phyloP scores from a whole-genome alignment of 2,797 vertebrate genomes.

The Glossophaga mutica region DNA sequence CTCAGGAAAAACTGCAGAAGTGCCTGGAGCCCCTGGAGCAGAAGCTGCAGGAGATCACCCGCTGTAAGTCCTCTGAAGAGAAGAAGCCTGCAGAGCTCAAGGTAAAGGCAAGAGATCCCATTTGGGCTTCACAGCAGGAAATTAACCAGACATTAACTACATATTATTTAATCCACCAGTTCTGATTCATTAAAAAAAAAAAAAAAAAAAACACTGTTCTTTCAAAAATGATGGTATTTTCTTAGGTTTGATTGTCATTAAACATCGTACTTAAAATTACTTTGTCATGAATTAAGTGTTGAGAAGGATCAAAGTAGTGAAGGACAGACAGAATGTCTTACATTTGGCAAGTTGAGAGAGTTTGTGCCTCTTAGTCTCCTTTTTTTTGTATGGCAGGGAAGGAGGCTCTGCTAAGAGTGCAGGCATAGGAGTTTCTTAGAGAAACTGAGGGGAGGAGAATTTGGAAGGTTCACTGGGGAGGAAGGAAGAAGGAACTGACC shows the following conservation, averaged over 20 bases:
- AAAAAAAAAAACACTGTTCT: background rate
- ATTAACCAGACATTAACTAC: background rate
- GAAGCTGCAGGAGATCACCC: slow-evolving; percentile 87
- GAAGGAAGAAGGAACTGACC: background rate
- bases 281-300: slow-evolving; percentile 19
- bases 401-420: background rate
- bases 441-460: background rate
- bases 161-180: background rate
- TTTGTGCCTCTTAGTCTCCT: background rate
- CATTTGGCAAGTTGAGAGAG: background rate
- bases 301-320: background rate
- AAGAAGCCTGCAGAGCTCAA: slow-evolving; percentile 92
- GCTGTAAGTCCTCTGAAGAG: slow-evolving; percentile 88
- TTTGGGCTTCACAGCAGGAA: background rate
- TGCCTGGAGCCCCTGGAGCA: slow-evolving; percentile 88
- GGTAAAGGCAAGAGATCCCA: slow-evolving; percentile 75
- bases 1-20: slow-evolving; percentile 87
- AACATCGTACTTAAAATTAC: background rate
- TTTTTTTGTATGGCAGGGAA: background rate
- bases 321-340: background rate
- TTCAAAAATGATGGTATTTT: background rate
- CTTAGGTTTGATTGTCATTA: background rate
- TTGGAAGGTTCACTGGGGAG: background rate
- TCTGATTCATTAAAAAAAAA: background rate
- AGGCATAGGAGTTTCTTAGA: background rate